Percentiles rank a stretch among this genome's conserved stretches.
These are phyloP conservation scores for Malacoraja senta DNA, from an alignment of 2,797 vertebrate species.

Conservation along the genomic window DNA sequence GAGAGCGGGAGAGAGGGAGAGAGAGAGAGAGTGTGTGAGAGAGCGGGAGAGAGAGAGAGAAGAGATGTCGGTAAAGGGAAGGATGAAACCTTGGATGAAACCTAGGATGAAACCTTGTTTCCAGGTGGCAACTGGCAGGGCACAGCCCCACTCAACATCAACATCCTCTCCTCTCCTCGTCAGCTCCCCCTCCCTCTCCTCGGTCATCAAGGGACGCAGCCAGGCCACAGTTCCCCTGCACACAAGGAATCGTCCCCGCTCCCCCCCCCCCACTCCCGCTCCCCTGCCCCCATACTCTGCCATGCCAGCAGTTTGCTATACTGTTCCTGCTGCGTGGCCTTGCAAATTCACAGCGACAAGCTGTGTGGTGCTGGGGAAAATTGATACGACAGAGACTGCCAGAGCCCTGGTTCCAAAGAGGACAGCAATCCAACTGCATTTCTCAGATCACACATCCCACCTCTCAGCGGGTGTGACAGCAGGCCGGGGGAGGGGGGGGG, in stretches of 20 bases:
- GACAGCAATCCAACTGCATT: slow-evolving; percentile 98
- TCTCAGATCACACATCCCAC: slow-evolving; percentile 86
- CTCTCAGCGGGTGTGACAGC: slow-evolving; percentile 85
- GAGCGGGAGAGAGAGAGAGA: slow-evolving; percentile 61
- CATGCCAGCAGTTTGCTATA: slow-evolving; percentile 53
- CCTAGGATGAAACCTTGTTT: neutral
- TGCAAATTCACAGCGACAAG: slow-evolving; percentile 97
- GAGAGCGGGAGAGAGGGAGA: slow-evolving; percentile 56
- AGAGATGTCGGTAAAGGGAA: slow-evolving; percentile 65
- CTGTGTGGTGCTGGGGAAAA: slow-evolving; percentile 85
- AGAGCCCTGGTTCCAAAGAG: slow-evolving; percentile 83
- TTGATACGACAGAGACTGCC: slow-evolving; percentile 97
- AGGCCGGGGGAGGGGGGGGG: slow-evolving; percentile 55
- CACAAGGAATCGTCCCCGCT: neutral
- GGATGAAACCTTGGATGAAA: neutral
- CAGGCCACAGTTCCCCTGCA: neutral
- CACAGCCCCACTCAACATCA: neutral
- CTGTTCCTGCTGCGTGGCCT: slow-evolving; percentile 72
- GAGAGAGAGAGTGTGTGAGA: slow-evolving; percentile 41
- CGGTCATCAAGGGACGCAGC: slow-evolving; percentile 42
- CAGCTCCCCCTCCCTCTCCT: neutral
- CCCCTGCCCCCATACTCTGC: slow-evolving; percentile 51
- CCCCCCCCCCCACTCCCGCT: neutral
- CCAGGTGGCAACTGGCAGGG: neutral
- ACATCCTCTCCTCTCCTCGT: neutral